Percentiles rank a stretch among this genome's conserved stretches.
Conservation (phyloP, 2,888 invertebrate genomes). For the Drosophila maculinotata region DNA sequence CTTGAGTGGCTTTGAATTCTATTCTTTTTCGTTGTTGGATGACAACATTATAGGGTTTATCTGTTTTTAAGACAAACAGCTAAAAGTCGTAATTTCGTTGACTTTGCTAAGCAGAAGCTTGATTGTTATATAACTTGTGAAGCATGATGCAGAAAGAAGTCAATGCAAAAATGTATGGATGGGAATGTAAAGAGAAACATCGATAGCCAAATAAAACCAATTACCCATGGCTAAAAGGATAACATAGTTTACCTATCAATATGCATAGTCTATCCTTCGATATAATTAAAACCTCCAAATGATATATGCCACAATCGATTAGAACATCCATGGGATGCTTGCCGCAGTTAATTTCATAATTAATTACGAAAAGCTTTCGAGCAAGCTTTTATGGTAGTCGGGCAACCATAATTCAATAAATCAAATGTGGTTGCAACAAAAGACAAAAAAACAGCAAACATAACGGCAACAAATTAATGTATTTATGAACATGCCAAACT, state of each 20-base stretch:
- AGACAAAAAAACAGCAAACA: slow-evolving; percentile 20
- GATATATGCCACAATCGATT: slow-evolving; percentile 43
- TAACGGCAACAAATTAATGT: slow-evolving; percentile 75
- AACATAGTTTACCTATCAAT: background rate
- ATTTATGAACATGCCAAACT: slow-evolving; percentile 79
- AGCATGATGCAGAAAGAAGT: too few species aligned
- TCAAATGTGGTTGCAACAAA: slow-evolving; percentile 75
- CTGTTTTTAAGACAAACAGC: slow-evolving; percentile 46
- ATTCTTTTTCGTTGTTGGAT: slow-evolving; percentile 39
- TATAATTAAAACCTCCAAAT: slow-evolving; percentile 56
- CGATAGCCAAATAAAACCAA: background rate
- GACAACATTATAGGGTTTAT: slow-evolving; percentile 63
- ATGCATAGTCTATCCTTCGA: slow-evolving; percentile 4
- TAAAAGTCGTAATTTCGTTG: slow-evolving; percentile 10
- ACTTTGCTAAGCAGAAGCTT: slow-evolving; percentile 1
- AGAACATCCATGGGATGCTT: slow-evolving; percentile 9
- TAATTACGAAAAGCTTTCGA: slow-evolving; percentile 74
- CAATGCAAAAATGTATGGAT: too few species aligned
- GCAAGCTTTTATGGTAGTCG: slow-evolving; percentile 69
- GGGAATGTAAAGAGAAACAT: too few species aligned
- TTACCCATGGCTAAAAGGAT: too few species aligned
- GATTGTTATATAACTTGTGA: background rate
- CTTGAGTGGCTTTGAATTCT: slow-evolving; percentile 62
- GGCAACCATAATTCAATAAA: slow-evolving; percentile 78
- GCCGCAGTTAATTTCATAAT: slow-evolving; percentile 74